Conservation (phyloP, 2,113 vertebrate genomes). For the Mustela nigripes region DNA sequence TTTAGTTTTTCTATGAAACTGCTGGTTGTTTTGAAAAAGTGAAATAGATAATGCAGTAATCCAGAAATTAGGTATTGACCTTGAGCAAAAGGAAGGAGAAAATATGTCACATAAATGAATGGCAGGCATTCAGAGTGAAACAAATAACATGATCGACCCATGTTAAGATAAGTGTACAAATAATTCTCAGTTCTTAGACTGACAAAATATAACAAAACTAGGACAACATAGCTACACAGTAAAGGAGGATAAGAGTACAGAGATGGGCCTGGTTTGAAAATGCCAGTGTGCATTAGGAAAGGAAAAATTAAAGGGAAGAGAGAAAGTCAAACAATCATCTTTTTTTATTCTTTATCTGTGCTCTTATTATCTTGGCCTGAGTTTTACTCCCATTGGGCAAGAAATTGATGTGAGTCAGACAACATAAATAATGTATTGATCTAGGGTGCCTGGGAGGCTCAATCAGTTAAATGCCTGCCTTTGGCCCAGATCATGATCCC, state of each 20-base stretch:
- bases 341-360: neutral
- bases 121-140: constrained; percentile 61
- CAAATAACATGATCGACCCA: constrained; percentile 24
- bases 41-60: constrained; percentile 12
- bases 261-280: neutral
- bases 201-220: constrained; percentile 56
- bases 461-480: too few relatives aligned
- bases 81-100: constrained; percentile 48
- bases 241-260: neutral
- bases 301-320: constrained; percentile 8
- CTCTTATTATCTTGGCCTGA: constrained; percentile 22
- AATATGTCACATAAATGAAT: constrained; percentile 25
- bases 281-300: neutral
- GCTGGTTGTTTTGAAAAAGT: constrained; percentile 1
- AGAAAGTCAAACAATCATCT: constrained; percentile 21
- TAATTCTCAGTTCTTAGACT: constrained; percentile 47
- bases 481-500: too few relatives aligned
- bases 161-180: constrained; percentile 63
- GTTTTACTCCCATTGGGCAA: constrained; percentile 36
- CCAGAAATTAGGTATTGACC: constrained; percentile 28
- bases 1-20: constrained; percentile 40
- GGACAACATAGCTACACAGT: constrained; percentile 34
- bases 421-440: constrained; percentile 8
- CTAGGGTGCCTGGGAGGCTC: too few relatives aligned
- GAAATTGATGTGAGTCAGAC: constrained; percentile 24